Percentiles rank a stretch among this genome's conserved stretches.
Conservation (phyloP, 92 coral and sea anemone genomes). For the Zoanthus solanderi region DNA sequence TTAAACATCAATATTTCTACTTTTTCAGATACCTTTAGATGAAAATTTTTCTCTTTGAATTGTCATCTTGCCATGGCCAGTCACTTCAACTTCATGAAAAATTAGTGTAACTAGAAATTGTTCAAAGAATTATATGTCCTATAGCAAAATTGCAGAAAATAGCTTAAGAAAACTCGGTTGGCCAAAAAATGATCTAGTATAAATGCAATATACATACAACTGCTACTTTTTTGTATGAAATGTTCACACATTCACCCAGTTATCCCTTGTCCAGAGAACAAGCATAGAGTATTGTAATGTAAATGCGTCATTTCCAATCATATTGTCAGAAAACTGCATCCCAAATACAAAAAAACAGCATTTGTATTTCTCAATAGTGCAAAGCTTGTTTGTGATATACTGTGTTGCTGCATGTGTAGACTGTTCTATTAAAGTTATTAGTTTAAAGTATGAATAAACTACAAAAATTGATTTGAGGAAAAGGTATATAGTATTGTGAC, state of each 20-base stretch:
- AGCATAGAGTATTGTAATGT: background rate
- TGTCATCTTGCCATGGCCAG: background rate
- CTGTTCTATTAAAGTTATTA: background rate
- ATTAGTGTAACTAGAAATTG: background rate
- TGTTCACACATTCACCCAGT: background rate
- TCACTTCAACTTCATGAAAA: too few species aligned
- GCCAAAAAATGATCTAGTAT: background rate
- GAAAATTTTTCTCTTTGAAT: background rate
- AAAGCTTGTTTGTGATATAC: background rate
- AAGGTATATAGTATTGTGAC: background rate
- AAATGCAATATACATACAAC: background rate
- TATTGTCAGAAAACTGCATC: background rate
- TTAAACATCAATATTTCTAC: too few species aligned
- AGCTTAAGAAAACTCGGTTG: background rate
- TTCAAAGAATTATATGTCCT: constrained; percentile 3
- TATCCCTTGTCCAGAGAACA: background rate
- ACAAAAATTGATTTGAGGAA: background rate
- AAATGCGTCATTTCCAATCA: too few species aligned
- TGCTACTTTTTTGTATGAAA: constrained; percentile 25
- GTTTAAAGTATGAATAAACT: constrained; percentile 27
- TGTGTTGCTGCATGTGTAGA: background rate
- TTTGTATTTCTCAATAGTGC: background rate
- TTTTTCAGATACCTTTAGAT: too few species aligned
- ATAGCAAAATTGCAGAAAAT: constrained; percentile 10
- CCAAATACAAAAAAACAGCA: constrained; percentile 5